These are phyloP conservation scores for Chloroceryle aenea DNA, from an alignment of 2,113 vertebrate genomes.

Conservation along the genomic window DNA sequence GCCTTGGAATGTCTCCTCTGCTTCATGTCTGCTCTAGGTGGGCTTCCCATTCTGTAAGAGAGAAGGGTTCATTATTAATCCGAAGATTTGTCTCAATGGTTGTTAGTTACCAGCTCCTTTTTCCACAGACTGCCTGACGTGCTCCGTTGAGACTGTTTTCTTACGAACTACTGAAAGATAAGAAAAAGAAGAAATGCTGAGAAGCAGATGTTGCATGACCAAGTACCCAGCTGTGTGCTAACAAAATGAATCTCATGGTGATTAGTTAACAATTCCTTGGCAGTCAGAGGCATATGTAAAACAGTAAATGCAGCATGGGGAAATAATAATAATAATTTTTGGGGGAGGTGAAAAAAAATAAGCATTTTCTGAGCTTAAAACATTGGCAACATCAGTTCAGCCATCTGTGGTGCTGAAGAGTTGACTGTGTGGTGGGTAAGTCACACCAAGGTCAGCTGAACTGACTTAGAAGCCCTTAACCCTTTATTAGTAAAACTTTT, in stretches of 20 bases:
- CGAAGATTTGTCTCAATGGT: neutral
- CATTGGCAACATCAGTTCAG: constrained; percentile 59
- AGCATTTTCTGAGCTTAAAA: constrained; percentile 56
- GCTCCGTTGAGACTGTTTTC: neutral
- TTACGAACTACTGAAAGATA: constrained; percentile 21
- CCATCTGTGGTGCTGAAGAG: constrained; percentile 70
- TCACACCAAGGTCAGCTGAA: constrained; percentile 60
- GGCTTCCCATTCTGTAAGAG: neutral
- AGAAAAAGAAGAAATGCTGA: constrained; percentile 72
- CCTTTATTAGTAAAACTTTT: neutral
- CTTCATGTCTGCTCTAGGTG: neutral
- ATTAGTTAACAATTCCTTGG: constrained; percentile 83
- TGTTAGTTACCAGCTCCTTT: neutral
- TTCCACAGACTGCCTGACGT: neutral
- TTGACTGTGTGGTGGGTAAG: constrained; percentile 64
- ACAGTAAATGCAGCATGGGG: constrained; percentile 66
- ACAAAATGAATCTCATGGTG: constrained; percentile 75
- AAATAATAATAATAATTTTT: constrained; percentile 28
- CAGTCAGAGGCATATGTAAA: constrained; percentile 73
- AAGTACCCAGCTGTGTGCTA: constrained; percentile 82
- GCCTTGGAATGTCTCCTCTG: neutral
- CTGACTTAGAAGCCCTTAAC: constrained; percentile 24
- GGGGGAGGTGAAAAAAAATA: neutral
- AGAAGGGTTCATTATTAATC: neutral
- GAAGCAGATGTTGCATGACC: constrained; percentile 80